phyloP scores from a whole-genome alignment of 2,888 invertebrate genomes.

The Sphaerophoria rueppellii region DNA sequence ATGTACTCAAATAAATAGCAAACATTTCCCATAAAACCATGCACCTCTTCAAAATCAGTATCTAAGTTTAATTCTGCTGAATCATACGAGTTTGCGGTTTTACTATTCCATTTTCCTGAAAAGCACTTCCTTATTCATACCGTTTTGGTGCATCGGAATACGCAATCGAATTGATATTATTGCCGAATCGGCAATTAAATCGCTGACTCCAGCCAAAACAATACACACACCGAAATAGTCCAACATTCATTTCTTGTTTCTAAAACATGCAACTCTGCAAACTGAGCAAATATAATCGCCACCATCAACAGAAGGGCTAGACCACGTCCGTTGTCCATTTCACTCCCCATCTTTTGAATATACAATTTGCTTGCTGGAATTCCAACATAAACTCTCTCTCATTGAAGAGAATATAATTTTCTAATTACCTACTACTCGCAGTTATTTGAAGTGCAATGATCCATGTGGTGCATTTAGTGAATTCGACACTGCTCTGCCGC shows the following conservation, averaged over 20 bases:
- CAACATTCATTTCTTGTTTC: not conserved
- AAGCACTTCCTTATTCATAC: not conserved
- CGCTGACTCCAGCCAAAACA: conserved; percentile 21
- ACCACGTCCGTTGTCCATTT: not conserved
- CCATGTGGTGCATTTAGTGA: conserved; percentile 57
- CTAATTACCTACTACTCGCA: conserved; percentile 68
- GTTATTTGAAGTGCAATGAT: conserved; percentile 61
- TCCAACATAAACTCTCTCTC: conserved; percentile 16
- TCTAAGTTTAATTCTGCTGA: no score
- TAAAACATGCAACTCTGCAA: conserved; percentile 51
- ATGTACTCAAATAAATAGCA: no score
- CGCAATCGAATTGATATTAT: conserved; percentile 52
- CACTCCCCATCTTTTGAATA: conserved; percentile 35
- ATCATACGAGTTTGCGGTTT: no score
- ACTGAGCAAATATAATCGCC: conserved; percentile 45
- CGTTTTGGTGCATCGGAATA: conserved; percentile 4
- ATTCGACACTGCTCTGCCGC: not conserved
- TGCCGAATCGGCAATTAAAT: conserved; percentile 25
- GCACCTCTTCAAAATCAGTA: no score
- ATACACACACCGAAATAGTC: not conserved
- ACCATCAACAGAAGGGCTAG: not conserved
- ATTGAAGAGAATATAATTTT: conserved; percentile 67
- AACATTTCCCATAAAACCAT: no score
- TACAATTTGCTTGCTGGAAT: not conserved
- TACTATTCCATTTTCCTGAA: no score